phyloP scores from a whole-genome alignment of 1,140 invertebrate species.

The Holcopasites calliopsidis region DNA sequence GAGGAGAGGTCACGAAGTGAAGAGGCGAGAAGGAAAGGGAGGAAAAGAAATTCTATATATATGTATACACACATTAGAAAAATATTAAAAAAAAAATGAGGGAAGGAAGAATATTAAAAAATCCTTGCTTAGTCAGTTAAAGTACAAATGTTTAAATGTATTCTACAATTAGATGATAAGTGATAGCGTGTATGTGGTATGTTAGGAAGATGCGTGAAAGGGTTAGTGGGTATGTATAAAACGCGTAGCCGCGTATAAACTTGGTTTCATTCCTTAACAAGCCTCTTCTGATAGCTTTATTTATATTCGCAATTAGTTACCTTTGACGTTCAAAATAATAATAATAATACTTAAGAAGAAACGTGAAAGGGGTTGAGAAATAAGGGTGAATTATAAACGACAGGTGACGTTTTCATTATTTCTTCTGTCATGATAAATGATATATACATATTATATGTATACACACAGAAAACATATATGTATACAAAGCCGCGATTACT shows the following conservation, averaged over 20 bases:
- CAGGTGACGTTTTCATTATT: constrained; percentile 39
- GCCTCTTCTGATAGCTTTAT: constrained; percentile 62
- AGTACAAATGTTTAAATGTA: constrained; percentile 81
- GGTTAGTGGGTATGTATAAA: background rate
- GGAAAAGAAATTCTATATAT: constrained; percentile 1
- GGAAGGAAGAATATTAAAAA: constrained; percentile 58
- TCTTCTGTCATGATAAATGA: constrained; percentile 17
- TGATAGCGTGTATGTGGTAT: background rate
- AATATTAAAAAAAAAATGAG: constrained; percentile 11
- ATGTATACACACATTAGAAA: constrained; percentile 29
- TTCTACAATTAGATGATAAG: constrained; percentile 70
- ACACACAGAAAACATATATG: constrained; percentile 22
- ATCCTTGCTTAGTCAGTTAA: constrained; percentile 79
- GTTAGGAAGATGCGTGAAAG: background rate
- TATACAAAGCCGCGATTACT: constrained; percentile 49
- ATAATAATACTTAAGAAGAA: constrained; percentile 61
- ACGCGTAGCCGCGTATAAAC: constrained; percentile 30
- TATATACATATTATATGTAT: constrained; percentile 28
- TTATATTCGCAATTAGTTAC: constrained; percentile 59
- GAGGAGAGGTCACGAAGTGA: constrained; percentile 31
- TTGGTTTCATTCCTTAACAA: constrained; percentile 45
- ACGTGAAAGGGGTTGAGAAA: constrained; percentile 44
- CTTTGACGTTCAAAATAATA: background rate
- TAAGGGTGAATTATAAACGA: constrained; percentile 34
- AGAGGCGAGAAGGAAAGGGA: background rate